Evolutionary conservation across 1,140 invertebrate genomes (phyloP), one percentile per base, ranked within the genome.

Genomic region (Platyscapa corneri): DNA sequence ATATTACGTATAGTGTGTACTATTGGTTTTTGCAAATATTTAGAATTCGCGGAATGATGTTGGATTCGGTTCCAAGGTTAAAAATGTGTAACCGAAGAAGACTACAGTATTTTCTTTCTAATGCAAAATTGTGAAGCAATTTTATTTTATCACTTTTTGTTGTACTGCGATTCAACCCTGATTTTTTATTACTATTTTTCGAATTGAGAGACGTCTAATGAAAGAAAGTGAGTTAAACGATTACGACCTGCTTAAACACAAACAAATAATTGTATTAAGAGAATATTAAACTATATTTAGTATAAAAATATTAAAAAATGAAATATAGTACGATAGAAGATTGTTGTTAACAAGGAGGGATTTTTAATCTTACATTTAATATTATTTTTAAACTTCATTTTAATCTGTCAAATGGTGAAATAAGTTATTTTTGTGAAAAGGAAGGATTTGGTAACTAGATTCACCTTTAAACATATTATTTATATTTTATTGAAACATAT

Each of bases 21-120:
- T 72, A 49, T 72, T 78, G 60, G n/a, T 75, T 72, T 60, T 42
- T 53, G 80, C 64, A 76, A 34, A 77, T 70, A 53, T 81, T 85
- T 85, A 81, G 49, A 70, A 85, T 74, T 60, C n/a, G 23, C 32
- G 23, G 77, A 64, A 67, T 16, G 60, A 84, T 67, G 74, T 64
- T 78, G 82, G n/a, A 78, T 67, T 42, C 67, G 30, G 32, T 84
- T 70, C 39, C 42, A 67, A 79, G 76, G 60, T 78, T 70, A 64
- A 56, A 70, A 78, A 53, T 23, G 46, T 78, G 32, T 84, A 70
- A 39, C 23, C 49, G 42, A 67, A 46, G 37, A 77, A 46, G 37
- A 77, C 60, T 67, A 53, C 34, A 70, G 77, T 14, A 60, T n/a
- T 76, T 60, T 23, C 64, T 30, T 78, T 65, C 27, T 64, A 60